phyloP scores from a whole-genome alignment of 2,888 invertebrate species.

The Sphaerolaimus hirsutus region DNA sequence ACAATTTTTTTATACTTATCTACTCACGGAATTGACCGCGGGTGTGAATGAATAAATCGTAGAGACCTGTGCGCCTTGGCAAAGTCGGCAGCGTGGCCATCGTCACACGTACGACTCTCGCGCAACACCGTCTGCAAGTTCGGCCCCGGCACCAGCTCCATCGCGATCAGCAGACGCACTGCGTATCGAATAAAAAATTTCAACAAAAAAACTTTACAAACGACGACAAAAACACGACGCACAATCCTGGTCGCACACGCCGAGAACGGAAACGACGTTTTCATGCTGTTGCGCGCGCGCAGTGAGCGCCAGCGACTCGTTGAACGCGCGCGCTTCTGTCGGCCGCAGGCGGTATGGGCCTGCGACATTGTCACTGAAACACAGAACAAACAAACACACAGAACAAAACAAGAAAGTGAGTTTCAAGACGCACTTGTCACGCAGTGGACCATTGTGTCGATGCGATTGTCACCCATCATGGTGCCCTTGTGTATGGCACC shows the following conservation, averaged over 20 bases:
- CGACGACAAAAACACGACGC: not conserved
- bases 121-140: conserved; percentile 4
- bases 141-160: conserved; percentile 2
- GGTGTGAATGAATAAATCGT: too few relatives aligned
- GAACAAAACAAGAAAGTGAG: too few relatives aligned
- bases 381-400: too few relatives aligned
- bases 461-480: not conserved
- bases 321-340: not conserved
- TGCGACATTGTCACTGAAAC: not conserved
- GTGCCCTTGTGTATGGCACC: not conserved
- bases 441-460: not conserved
- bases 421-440: not conserved
- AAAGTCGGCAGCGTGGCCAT: too few relatives aligned
- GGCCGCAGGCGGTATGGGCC: not conserved
- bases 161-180: conserved; percentile 1
- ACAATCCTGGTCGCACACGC: conserved; percentile 3
- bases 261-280: conserved; percentile 1
- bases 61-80: too few relatives aligned
- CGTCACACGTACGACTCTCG: conserved; percentile 3
- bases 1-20: too few relatives aligned
- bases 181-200: not conserved
- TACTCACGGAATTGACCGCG: too few relatives aligned
- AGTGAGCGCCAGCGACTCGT: not conserved
- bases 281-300: conserved; percentile 1
- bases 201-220: too few relatives aligned